These are phyloP conservation scores for Epizoanthus stellaris DNA, from an alignment of 92 coral and sea anemone species.

Conservation along the genomic window DNA sequence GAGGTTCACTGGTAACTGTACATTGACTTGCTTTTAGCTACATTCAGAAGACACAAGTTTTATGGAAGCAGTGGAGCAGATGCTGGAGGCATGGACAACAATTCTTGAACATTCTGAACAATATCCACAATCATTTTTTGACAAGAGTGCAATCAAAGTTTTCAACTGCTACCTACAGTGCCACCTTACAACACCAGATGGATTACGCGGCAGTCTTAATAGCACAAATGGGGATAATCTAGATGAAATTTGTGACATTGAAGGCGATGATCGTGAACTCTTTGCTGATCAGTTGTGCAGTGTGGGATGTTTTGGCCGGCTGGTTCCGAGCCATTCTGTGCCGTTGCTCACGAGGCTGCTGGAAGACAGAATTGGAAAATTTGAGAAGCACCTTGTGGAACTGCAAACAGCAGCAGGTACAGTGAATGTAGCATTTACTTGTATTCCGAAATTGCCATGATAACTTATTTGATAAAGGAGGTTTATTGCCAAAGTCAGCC, in stretches of 20 bases:
- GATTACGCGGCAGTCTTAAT: constrained; percentile 74
- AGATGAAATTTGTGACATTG: constrained; percentile 95
- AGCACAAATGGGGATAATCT: constrained; percentile 56
- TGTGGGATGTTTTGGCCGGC: constrained; percentile 83
- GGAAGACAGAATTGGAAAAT: constrained; percentile 70
- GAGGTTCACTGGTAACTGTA: no score
- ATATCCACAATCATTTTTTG: constrained; percentile 75
- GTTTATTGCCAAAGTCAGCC: no score
- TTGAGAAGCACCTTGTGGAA: constrained; percentile 69
- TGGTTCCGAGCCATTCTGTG: constrained; percentile 73
- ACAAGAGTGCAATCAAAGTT: constrained; percentile 77
- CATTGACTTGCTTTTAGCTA: constrained; percentile 53
- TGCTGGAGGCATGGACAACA: constrained; percentile 89
- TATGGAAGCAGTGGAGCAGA: constrained; percentile 97
- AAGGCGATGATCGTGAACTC: constrained; percentile 90
- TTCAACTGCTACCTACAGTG: constrained; percentile 86
- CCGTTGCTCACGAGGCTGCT: constrained; percentile 76
- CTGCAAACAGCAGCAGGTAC: constrained; percentile 67
- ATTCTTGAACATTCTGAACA: constrained; percentile 70
- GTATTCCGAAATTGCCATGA: neutral
- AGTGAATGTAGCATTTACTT: neutral
- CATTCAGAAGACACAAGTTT: constrained; percentile 92
- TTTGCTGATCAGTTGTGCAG: constrained; percentile 91
- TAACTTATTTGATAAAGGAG: no score
- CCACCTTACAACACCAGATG: constrained; percentile 88